phyloP scores from a whole-genome alignment of 2,113 vertebrate genomes.

The Eidolon helvum region DNA sequence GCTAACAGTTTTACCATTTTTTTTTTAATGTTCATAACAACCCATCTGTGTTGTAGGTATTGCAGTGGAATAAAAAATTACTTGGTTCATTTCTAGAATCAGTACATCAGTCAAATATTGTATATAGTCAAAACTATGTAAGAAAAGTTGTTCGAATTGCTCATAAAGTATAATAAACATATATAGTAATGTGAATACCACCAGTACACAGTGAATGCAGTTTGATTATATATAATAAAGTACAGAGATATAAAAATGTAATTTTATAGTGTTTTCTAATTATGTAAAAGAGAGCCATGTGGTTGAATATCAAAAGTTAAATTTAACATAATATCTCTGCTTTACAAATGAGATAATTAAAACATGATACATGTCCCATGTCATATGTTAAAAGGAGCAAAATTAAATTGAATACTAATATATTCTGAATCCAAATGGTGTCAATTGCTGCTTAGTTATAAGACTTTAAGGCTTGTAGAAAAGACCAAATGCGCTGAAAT shows the following conservation, averaged over 20 bases:
- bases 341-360: constrained; percentile 51
- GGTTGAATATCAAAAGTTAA: constrained; percentile 50
- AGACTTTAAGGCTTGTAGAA: background rate
- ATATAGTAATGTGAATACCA: background rate
- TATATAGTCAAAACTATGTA: background rate
- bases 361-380: background rate
- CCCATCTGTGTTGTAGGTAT: background rate
- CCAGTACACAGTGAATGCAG: background rate
- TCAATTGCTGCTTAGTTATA: background rate
- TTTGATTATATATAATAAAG: background rate
- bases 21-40: constrained; percentile 16
- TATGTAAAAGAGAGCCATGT: constrained; percentile 34
- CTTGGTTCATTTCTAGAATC: constrained; percentile 27
- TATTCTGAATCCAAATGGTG: constrained; percentile 17
- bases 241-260: constrained; percentile 30
- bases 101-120: background rate
- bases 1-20: background rate
- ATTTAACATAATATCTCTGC: background rate
- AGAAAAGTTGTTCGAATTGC: constrained; percentile 7
- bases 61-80: background rate
- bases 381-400: constrained; percentile 39
- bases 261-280: constrained; percentile 40
- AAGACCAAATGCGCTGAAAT: background rate
- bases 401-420: constrained; percentile 33
- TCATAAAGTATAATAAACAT: constrained; percentile 16